Percentiles rank a stretch among this genome's conserved stretches.
phyloP scores from a whole-genome alignment of 2,113 vertebrate species.

The Petaurus breviceps region DNA sequence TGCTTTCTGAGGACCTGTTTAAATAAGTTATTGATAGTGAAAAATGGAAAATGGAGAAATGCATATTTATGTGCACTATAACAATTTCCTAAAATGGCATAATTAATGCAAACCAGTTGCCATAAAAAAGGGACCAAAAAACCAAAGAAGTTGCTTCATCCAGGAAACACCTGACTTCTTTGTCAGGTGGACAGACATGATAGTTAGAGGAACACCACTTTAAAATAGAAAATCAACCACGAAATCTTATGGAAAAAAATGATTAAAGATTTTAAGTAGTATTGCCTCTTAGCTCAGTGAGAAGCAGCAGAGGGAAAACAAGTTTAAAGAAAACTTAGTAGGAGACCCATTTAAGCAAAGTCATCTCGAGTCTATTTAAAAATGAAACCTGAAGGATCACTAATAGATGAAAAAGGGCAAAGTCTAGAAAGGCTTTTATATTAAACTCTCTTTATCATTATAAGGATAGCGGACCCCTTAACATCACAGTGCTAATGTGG shows the following conservation, averaged over 20 bases:
- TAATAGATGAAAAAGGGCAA: background rate
- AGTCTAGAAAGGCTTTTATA: background rate
- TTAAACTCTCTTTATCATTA: background rate
- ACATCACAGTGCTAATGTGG: background rate
- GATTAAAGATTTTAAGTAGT: background rate
- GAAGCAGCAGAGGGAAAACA: background rate
- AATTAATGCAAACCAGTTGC: background rate
- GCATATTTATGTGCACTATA: background rate
- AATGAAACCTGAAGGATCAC: background rate
- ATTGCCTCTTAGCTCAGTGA: background rate
- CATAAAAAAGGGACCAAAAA: background rate
- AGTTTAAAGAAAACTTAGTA: background rate
- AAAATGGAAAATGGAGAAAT: background rate
- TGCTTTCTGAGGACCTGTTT: background rate
- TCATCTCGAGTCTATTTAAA: background rate
- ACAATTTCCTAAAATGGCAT: background rate
- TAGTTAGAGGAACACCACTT: background rate
- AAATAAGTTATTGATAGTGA: background rate
- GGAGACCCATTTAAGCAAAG: background rate
- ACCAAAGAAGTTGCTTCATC: background rate
- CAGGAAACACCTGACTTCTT: background rate
- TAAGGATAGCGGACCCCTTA: background rate
- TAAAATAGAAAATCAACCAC: background rate
- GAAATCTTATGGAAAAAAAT: background rate
- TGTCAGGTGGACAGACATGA: background rate